Evolutionary conservation across 2,113 vertebrate genomes (phyloP).

Genomic region (Odocoileus virginianus): DNA sequence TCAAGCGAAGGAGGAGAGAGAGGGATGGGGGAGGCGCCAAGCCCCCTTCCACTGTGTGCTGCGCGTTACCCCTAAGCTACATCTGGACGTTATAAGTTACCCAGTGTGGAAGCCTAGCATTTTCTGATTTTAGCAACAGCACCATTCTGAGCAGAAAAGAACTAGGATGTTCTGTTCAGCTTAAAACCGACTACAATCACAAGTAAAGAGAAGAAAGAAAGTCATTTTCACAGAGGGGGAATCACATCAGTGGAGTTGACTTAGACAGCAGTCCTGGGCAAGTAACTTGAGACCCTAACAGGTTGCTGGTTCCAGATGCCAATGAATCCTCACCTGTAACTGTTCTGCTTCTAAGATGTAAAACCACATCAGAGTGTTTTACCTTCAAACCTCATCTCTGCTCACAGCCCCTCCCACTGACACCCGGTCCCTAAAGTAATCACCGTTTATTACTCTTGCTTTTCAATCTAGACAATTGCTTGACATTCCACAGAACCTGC

Average conservation of each 20-base stretch:
- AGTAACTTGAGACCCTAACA: slow-evolving; percentile 29
- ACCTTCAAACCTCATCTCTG: not conserved
- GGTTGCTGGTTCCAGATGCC: not conserved
- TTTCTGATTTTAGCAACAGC: slow-evolving; percentile 39
- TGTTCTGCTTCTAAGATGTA: not conserved
- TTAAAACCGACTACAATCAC: slow-evolving; percentile 53
- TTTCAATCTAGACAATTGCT: not conserved
- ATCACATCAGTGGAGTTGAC: not conserved
- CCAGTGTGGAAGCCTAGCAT: slow-evolving; percentile 33
- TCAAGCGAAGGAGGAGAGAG: not conserved
- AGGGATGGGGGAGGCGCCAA: not conserved
- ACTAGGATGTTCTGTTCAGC: slow-evolving; percentile 21
- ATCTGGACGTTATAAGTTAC: slow-evolving; percentile 59
- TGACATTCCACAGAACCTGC: not conserved
- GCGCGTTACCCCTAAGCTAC: not conserved
- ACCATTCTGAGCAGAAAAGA: slow-evolving; percentile 31
- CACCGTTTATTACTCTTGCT: not conserved
- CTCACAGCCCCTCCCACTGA: not conserved
- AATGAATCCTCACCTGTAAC: not conserved
- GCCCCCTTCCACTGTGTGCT: not conserved
- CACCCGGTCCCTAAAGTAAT: not conserved
- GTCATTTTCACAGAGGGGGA: not conserved
- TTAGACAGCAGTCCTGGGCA: not conserved
- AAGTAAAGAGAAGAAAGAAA: slow-evolving; percentile 51
- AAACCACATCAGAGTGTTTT: not conserved